Evolutionary conservation across 2,888 invertebrate species (phyloP), one percentile per base, ranked within the genome.

Genomic region (Heliconius aoede): DNA sequence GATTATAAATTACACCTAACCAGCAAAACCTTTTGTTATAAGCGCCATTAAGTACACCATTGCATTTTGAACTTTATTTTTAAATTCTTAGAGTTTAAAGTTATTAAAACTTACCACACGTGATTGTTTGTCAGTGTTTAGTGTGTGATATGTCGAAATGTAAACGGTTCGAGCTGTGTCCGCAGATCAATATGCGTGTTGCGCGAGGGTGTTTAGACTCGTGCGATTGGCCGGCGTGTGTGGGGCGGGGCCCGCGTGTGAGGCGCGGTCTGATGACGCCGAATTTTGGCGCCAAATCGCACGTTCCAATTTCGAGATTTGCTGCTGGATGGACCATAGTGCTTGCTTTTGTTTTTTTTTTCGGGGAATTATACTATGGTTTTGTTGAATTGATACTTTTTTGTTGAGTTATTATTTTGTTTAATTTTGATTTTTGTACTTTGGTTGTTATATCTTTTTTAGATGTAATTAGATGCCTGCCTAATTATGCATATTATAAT

Each of bases 181-280:
- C 92, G 90, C 94, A 94, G 94, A 94, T 94, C 95, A 93, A 95
- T 94, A 95, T 94, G 94, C 92, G 94, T 93, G 92, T 90, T 86
- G 91, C 89, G 90, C 88, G 90, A 89, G 92, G 91, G 91, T 91
- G 93, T 91, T 88, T 86, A 89, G 88, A 88, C 89, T 86, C 86
- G 85, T 87, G 92, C 89, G 89, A 95, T 95, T 95, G 95, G 95
- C 91, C 86, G 85, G 87, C 88, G 88, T 85, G 85, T 90, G 86
- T 90, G 91, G 94, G 93, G 94, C 94, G 89, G 90, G 92, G 92
- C 83, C 86, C 86, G 89, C 89, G 88, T 89, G 91, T 91, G 87
- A 89, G 92, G 91, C 87, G 86, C 86, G 86, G 85, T 86, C 85
- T 77, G 74, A 76, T 68, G 79, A 86, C 83, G 83, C 85, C 85